Evolutionary conservation across 2,888 invertebrate species (phyloP).

Genomic region (Lasius platythorax): DNA sequence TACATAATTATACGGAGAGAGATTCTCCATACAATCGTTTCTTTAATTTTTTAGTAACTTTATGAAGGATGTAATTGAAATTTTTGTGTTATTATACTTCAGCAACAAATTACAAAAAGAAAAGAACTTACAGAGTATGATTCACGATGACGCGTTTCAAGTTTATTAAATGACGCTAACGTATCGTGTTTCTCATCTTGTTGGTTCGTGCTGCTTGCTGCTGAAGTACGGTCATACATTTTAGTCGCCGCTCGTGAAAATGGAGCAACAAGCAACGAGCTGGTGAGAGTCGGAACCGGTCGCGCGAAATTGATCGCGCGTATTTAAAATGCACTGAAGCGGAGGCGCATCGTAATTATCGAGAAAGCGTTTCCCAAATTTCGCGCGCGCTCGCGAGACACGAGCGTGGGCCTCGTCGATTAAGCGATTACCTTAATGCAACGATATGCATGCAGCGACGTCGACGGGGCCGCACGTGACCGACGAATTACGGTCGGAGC

Average conservation of each 20-base stretch:
- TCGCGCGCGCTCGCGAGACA: constrained; percentile 33
- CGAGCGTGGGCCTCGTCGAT: constrained; percentile 41
- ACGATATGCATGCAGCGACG: constrained; percentile 48
- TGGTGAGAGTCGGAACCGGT: constrained; percentile 24
- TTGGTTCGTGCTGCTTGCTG: neutral
- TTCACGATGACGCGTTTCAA: constrained; percentile 7
- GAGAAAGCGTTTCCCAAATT: constrained; percentile 54
- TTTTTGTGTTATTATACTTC: neutral
- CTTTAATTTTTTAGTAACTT: neutral
- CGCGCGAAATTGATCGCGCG: constrained; percentile 41
- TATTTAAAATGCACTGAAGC: constrained; percentile 49
- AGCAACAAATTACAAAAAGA: constrained; percentile 9
- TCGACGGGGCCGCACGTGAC: constrained; percentile 25
- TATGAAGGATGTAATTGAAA: neutral
- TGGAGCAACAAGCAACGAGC: constrained; percentile 38
- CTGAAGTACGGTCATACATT: constrained; percentile 4
- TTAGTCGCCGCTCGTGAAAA: constrained; percentile 26
- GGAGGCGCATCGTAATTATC: constrained; percentile 46
- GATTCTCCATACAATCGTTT: neutral
- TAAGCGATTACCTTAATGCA: constrained; percentile 56
- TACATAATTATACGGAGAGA: neutral
- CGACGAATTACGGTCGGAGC: constrained; percentile 34
- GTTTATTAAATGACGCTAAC: constrained; percentile 33
- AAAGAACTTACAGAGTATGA: constrained; percentile 4
- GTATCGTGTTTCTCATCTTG: neutral